Evolutionary conservation across 1,140 invertebrate genomes (phyloP), one percentile per base, ranked within the genome.

Genomic region (Aphis craccivora): DNA sequence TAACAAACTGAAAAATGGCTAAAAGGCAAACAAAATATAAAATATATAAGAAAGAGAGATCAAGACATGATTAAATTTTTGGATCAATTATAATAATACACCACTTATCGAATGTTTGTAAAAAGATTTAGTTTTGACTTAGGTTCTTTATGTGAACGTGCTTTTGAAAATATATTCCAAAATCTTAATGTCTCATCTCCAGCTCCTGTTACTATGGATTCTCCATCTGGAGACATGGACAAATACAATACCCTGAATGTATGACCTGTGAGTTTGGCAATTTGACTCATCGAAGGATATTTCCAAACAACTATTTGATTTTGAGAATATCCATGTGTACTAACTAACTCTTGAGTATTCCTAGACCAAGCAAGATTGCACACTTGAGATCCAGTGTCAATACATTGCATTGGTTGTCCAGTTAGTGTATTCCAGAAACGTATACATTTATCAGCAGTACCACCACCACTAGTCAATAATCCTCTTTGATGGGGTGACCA

Each of bases 291-390:
- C 94, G 98, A 98, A 2, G 99, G 99, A 96, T 99, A 99, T 95
- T 99, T 99, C 99, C 99, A 99, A 0, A 99, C 98, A 23, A 99
- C 95, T 92, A 99, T 99, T 96, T 99, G 99, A 95, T 99, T 99
- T 95, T 99, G 99, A 48, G 99, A 99, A 95, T 99, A 99, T 1
- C 99, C 99, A 95, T 99, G 99, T 2, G 99, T 99, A 94, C 98
- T 99, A 60, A 94, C 99, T 95, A 99, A 95, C 96, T 99, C 99
- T 94, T 98, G 99, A 90, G 98, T 99, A 96, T 99, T 99, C 95
- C 99, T 99, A 25, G 99, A 99, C 99, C 99, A 99, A 43, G 99
- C 99, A 90, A 99, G 95, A 96, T 99, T 99, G 95, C 99, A 99
- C 30, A 99, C 99, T 94, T 95, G 97, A 43, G 97, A 97, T 18